Evolutionary conservation across 2,113 vertebrate species (phyloP).

Genomic region (Mesoclemmys tuberculata): DNA sequence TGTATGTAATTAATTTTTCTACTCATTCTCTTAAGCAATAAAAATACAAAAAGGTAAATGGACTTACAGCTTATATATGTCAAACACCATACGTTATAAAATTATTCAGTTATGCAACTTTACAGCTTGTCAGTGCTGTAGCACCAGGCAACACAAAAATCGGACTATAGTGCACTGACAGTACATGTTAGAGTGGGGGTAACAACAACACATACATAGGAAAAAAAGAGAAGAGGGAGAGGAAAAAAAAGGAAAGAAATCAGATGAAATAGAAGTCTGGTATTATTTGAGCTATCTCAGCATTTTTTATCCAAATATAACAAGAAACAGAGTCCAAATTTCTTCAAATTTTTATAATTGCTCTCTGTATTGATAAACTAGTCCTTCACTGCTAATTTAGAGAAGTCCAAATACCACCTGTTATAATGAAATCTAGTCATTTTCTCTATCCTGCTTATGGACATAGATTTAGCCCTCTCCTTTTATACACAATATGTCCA

Average conservation of each 20-base stretch:
- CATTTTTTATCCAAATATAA: not conserved
- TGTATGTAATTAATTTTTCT: not conserved
- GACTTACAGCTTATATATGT: not conserved
- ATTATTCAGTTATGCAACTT: not conserved
- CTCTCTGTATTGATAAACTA: not conserved
- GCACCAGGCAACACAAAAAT: not conserved
- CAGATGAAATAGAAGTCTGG: not conserved
- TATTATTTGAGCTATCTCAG: not conserved
- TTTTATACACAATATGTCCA: not conserved
- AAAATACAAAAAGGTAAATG: not conserved
- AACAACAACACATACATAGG: not conserved
- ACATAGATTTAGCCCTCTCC: not conserved
- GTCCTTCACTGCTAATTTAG: not conserved
- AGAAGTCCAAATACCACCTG: not conserved
- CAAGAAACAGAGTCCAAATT: not conserved
- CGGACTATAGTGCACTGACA: not conserved
- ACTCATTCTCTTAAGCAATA: not conserved
- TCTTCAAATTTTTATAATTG: not conserved
- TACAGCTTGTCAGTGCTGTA: not conserved
- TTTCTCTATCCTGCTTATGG: not conserved
- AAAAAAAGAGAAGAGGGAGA: not conserved
- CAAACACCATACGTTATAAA: not conserved
- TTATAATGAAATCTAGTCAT: not conserved
- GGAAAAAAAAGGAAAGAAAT: not conserved
- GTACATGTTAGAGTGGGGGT: not conserved